phyloP scores from a whole-genome alignment of 30 jellyfish, hydroid and myxozoan species.

The Mastigias papua region DNA sequence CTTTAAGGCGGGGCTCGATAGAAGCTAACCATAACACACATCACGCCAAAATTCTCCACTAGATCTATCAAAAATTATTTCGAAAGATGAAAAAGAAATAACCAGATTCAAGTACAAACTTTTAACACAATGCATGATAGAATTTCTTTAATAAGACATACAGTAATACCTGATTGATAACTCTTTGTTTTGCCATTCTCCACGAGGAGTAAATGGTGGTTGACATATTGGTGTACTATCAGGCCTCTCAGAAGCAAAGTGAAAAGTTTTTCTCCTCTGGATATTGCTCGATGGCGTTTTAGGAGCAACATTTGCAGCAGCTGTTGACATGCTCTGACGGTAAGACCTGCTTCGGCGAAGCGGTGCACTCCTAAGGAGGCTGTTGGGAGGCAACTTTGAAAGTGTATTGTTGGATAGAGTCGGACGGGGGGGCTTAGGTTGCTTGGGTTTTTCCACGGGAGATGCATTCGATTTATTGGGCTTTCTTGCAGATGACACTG shows the following conservation, averaged over 20 bases:
- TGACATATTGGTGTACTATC: constrained; percentile 5
- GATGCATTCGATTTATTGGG: neutral
- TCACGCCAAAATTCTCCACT: no score
- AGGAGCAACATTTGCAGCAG: neutral
- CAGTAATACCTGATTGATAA: constrained; percentile 67
- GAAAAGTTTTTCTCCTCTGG: constrained; percentile 55
- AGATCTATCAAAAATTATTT: no score
- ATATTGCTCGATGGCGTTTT: neutral
- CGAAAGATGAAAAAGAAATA: no score
- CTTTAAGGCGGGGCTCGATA: no score
- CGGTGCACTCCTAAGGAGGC: constrained; percentile 18
- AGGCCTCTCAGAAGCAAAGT: neutral
- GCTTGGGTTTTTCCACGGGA: neutral
- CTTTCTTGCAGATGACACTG: neutral
- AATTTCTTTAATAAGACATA: no score
- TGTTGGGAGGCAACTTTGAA: neutral
- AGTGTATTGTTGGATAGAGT: constrained; percentile 6
- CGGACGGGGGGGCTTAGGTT: neutral
- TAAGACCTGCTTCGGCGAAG: constrained; percentile 3
- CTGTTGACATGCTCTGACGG: neutral
- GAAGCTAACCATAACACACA: no score
- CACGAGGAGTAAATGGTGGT: constrained; percentile 72
- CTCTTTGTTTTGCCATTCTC: constrained; percentile 75
- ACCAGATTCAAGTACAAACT: no score
- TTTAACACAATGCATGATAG: neutral